phyloP scores from a whole-genome alignment of 2,113 vertebrate genomes.

The Calypte anna region DNA sequence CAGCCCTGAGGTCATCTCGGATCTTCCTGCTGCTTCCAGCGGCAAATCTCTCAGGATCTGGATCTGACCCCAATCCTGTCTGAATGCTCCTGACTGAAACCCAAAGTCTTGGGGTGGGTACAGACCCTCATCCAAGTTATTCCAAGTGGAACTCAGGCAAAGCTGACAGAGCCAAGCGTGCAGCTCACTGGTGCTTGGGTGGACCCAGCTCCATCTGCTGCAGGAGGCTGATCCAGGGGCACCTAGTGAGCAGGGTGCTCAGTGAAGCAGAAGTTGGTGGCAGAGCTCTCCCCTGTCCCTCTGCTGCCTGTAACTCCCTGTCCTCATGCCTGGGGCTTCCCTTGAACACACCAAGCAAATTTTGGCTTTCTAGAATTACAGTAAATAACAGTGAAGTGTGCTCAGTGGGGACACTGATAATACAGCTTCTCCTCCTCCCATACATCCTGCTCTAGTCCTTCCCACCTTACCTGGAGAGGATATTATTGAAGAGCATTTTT shows the following conservation, averaged over 20 bases:
- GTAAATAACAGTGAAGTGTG: background rate
- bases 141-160: accelerated
- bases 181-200: background rate
- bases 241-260: background rate
- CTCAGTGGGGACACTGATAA: background rate
- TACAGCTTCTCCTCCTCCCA: background rate
- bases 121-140: background rate
- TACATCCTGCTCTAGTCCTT: background rate
- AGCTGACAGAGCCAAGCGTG: background rate
- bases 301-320: background rate
- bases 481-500: background rate
- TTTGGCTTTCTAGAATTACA: background rate
- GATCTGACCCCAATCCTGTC: background rate
- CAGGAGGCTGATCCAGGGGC: background rate
- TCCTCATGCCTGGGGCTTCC: background rate
- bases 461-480: background rate
- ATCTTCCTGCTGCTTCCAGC: no score
- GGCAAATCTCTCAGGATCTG: background rate
- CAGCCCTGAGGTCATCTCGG: background rate
- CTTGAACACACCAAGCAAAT: background rate
- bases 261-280: background rate
- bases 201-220: background rate
- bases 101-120: background rate
- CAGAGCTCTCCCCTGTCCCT: background rate
- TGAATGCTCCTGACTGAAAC: accelerated